Evolutionary conservation across 2,888 invertebrate species (phyloP), one percentile per base, ranked within the genome.

Genomic region (Habroteleia sp.): DNA sequence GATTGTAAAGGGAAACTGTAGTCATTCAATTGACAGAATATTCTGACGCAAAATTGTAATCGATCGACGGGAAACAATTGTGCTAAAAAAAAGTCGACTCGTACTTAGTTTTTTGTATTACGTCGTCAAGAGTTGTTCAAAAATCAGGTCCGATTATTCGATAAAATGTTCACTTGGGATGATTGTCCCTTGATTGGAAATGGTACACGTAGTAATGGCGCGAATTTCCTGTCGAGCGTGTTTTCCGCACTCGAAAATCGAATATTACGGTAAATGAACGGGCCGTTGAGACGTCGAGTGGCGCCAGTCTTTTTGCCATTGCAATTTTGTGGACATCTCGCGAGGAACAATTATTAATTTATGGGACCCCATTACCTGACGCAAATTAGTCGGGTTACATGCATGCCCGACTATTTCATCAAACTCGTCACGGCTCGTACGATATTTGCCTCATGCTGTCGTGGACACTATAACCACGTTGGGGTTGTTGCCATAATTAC

Each of bases 391-490:
- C 76, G 80, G 80, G 83, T 84, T 83, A 82, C 81, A 83, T 79
- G 81, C 80, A 79, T 82, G 78, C 79, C 74, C 80, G 75, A 69
- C 80, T 82, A 84, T 85, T 83, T 82, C 82, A 83, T 86, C 83
- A 83, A 85, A 85, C 83, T 85, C 83, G 83, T 85, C 84, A 85
- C 81, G 80, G 80, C 78, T 50, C 76, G 79, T 79, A 81, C 80
- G 83, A 82, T 83, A 81, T 83, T 84, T 83, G 81, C 78, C 78
- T 77, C 81, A 41, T 31, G 41, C 41, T 79, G 75, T 68, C 50
- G 71, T 68, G 68, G 77, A 78, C 76, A 66, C 78, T 78, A 81
- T 82, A 83, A 82, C 81, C 79, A 82, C 81, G 81, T 84, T 84
- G 84, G 80, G 77, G 78, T 82, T 80, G 81, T 82, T 83, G 80